These are phyloP conservation scores for Torymus tubicola DNA, from an alignment of 2,888 invertebrate genomes.

Conservation along the genomic window DNA sequence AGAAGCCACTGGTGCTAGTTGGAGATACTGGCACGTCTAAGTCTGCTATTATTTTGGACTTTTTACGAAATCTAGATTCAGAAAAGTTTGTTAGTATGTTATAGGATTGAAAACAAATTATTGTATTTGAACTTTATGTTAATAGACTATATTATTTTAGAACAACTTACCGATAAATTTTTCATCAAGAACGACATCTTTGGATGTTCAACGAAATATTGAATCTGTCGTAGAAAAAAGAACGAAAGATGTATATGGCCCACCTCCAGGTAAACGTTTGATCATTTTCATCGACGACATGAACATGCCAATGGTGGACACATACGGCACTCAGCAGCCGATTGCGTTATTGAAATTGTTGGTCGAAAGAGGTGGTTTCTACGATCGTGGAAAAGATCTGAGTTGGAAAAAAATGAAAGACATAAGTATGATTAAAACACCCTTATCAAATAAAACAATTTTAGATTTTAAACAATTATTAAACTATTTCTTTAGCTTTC, in stretches of 20 bases:
- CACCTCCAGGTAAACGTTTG: slow-evolving; percentile 92
- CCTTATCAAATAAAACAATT: not conserved
- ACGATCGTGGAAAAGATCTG: slow-evolving; percentile 91
- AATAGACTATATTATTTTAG: slow-evolving; percentile 74
- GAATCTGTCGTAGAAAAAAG: slow-evolving; percentile 93
- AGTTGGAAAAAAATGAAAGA: slow-evolving; percentile 93
- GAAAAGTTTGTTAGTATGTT: slow-evolving; percentile 81
- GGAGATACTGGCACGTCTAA: slow-evolving; percentile 96
- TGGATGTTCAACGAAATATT: slow-evolving; percentile 92
- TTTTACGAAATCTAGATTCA: slow-evolving; percentile 83
- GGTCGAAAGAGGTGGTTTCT: slow-evolving; percentile 93
- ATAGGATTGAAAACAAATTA: no score
- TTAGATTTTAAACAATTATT: not conserved
- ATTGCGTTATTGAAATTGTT: slow-evolving; percentile 93
- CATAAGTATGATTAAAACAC: slow-evolving; percentile 77
- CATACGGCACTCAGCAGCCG: slow-evolving; percentile 95
- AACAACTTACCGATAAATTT: slow-evolving; percentile 91
- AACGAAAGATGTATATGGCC: slow-evolving; percentile 93
- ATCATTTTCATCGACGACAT: slow-evolving; percentile 95
- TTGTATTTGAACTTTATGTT: no score
- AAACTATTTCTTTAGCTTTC: slow-evolving; percentile 77
- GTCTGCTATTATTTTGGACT: slow-evolving; percentile 91
- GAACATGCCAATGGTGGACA: slow-evolving; percentile 94
- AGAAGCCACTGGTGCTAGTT: slow-evolving; percentile 88
- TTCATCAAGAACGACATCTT: slow-evolving; percentile 92